Evolutionary conservation across 1,140 invertebrate genomes (phyloP).

Genomic region (Ganaspis sp.): DNA sequence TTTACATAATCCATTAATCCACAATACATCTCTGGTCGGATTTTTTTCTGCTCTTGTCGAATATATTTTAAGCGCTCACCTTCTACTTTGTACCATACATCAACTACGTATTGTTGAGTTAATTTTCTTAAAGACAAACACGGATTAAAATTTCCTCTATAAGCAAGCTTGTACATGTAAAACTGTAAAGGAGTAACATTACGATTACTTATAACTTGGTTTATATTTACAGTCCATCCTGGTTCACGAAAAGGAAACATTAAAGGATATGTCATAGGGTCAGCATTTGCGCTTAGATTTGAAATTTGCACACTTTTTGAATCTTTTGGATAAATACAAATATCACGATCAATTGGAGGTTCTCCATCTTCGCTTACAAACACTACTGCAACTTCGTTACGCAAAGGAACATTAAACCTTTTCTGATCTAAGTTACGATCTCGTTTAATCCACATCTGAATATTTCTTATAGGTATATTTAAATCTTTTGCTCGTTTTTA

Average conservation of each 20-base stretch:
- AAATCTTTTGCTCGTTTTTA: not conserved
- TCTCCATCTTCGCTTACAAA: conserved; percentile 32
- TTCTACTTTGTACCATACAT: conserved; percentile 22
- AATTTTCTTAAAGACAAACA: not conserved
- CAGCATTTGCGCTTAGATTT: conserved; percentile 31
- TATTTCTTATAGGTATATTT: not conserved
- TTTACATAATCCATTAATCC: no score
- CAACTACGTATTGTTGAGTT: conserved; percentile 19
- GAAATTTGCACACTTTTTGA: not conserved
- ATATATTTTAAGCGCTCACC: conserved; percentile 22
- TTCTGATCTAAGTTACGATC: not conserved
- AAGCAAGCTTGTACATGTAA: not conserved
- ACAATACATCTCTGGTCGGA: no score
- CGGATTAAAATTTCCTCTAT: not conserved
- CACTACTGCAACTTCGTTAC: conserved; percentile 35
- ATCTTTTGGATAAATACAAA: not conserved
- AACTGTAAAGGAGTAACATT: not conserved
- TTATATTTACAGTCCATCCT: conserved; percentile 12
- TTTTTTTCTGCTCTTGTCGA: conserved; percentile 15
- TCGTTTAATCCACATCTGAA: not conserved
- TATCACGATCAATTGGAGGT: conserved; percentile 29
- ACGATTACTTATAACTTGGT: not conserved
- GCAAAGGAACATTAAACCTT: conserved; percentile 30
- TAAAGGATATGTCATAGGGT: conserved; percentile 30
- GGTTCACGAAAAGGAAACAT: not conserved